Percentiles rank a stretch among this genome's conserved stretches.
Evolutionary conservation across 2,888 invertebrate species (phyloP).

Genomic region (Erebia palarica): DNA sequence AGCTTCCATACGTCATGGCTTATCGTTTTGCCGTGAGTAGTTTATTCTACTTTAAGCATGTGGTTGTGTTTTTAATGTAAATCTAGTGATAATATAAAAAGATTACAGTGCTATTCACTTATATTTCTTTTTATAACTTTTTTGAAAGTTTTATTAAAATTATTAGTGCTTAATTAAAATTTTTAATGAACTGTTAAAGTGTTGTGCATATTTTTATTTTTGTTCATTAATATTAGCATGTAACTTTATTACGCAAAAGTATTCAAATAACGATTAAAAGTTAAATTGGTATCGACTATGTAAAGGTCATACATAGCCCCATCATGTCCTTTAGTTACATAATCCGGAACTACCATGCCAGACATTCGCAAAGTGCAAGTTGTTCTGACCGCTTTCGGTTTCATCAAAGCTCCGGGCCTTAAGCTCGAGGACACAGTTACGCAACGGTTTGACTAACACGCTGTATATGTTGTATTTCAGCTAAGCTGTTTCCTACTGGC

Average conservation of each 20-base stretch:
- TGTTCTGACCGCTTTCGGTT: conserved; percentile 53
- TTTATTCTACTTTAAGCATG: conserved; percentile 19
- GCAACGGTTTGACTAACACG: conserved; percentile 3
- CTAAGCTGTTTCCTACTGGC: conserved; percentile 73
- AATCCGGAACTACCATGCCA: conserved; percentile 35
- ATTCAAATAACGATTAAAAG: background rate
- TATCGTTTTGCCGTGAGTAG: conserved; percentile 71
- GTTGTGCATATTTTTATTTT: background rate
- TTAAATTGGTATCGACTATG: background rate
- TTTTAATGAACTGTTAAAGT: background rate
- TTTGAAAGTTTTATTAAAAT: background rate
- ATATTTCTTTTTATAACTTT: background rate
- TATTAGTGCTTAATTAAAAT: background rate
- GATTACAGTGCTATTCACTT: background rate
- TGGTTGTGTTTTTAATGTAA: conserved; percentile 4
- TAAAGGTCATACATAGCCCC: conserved; percentile 2
- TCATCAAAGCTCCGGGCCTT: conserved; percentile 38
- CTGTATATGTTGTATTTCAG: conserved; percentile 65
- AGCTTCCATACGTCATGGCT: conserved; percentile 65
- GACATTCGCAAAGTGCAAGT: conserved; percentile 37
- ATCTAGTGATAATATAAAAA: background rate
- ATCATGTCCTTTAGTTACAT: conserved; percentile 37
- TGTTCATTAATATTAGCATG: background rate
- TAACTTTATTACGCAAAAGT: background rate
- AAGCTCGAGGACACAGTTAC: conserved; percentile 25